Base-by-base conservation (phyloP, 2,113 vertebrate species). In the Callithrix jacchus region DNA sequence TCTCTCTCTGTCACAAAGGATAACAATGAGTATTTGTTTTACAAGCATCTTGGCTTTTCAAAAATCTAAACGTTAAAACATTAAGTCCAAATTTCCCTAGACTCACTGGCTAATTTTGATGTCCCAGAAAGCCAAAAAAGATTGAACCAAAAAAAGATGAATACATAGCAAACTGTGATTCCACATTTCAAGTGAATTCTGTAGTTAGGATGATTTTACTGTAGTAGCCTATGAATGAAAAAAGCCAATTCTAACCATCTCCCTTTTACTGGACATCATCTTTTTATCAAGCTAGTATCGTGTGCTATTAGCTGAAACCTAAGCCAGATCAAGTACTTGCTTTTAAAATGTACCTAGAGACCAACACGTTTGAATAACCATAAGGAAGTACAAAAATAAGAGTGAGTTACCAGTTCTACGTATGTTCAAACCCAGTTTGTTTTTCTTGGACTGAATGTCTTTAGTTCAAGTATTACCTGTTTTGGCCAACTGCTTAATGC, bases 401-500 rank as follows among this genome's bases (percentile, higher is more conserved):
- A 76, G 66, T 82, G 93, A 86, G 85, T 82, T 58, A 90, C 11
- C 49, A 40, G 54, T n/a, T 52, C 82, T 79, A 77, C 6, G 0
- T 32, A 82, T 52, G 80, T 6, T 87, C 74, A 87, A 82, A 91
- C 52, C 58, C 82, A 77, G 71, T 82, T 91, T 93, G 70, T 95
- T 95, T 93, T 93, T 83, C 61, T 86, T 95, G 73, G 90, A 95
- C 32, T 89, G 45, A 42, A 89, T 89, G 35, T 87, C 82, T 82
- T 68, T 77, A n/a, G 49, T 71, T 93, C 81, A 82, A 54, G 56
- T 71, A 87, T 58, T 77, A 83, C 47, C 49, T 91, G 70, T 90
- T 27, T 21, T 45, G 47, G 54, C 37, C n/a, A 87, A 74, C 17
- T 93, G 35, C 23, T 82, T 90, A 87, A 92, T 82, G 56, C 49